phyloP scores from a whole-genome alignment of 2,113 vertebrate genomes.

The Columba janthina region DNA sequence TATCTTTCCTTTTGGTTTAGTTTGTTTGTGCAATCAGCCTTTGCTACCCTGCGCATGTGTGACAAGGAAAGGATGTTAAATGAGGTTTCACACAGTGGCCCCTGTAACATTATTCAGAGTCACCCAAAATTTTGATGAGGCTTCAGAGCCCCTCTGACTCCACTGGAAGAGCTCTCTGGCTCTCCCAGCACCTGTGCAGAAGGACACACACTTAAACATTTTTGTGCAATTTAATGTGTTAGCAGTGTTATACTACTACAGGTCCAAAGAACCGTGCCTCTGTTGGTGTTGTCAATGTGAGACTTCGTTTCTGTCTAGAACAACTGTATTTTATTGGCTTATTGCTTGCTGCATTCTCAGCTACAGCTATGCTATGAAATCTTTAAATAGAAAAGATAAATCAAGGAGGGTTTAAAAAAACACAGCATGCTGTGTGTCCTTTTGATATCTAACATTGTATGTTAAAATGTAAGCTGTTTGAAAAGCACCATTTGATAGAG shows the following conservation, averaged over 20 bases:
- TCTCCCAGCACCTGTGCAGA: not conserved
- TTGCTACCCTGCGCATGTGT: rapidly evolving
- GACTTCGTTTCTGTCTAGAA: not conserved
- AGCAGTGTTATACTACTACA: rapidly evolving
- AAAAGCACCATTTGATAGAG: not conserved
- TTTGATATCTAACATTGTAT: not conserved
- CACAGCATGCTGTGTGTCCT: not conserved
- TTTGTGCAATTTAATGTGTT: not conserved
- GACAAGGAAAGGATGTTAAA: not conserved
- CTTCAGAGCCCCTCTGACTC: not conserved
- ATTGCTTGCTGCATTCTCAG: not conserved
- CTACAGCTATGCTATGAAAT: not conserved
- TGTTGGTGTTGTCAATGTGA: not conserved
- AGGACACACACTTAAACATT: not conserved
- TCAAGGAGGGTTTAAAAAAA: not conserved
- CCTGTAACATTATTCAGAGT: not conserved
- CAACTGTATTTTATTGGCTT: not conserved
- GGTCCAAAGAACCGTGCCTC: not conserved
- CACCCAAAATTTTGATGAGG: not conserved
- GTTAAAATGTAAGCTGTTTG: not conserved
- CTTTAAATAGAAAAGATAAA: not conserved
- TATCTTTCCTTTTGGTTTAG: not conserved
- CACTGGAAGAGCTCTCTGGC: not conserved
- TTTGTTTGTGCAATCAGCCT: not conserved
- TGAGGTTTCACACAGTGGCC: not conserved